These are phyloP conservation scores for Marasmarcha lunaedactyla DNA, from an alignment of 2,888 invertebrate genomes.

Conservation along the genomic window DNA sequence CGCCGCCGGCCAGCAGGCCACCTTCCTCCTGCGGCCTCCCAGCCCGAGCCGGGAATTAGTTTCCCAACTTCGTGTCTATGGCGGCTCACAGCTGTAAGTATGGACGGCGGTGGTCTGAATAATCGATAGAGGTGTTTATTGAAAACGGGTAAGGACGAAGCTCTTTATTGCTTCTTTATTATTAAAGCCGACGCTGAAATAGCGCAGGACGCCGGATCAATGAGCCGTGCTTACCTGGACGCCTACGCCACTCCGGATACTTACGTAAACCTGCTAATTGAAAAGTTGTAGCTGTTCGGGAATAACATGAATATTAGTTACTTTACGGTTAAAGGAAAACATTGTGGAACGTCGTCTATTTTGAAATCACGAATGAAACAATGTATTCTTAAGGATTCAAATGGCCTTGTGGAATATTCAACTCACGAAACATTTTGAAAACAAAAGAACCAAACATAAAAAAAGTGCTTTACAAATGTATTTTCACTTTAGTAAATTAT, in stretches of 20 bases:
- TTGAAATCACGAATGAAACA: no score
- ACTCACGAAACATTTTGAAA: no score
- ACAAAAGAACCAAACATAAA: no score
- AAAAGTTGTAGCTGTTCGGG: background rate
- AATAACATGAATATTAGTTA: no score
- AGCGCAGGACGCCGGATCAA: conserved; percentile 12
- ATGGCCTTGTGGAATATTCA: no score
- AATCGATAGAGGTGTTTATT: conserved; percentile 72
- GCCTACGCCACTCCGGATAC: no score
- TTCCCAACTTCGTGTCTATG: conserved; percentile 70
- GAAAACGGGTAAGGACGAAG: conserved; percentile 66
- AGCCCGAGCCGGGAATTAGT: conserved; percentile 70
- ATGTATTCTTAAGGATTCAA: no score
- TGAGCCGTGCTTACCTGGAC: background rate
- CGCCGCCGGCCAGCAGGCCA: conserved; percentile 44
- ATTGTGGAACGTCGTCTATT: no score
- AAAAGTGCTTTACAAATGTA: no score
- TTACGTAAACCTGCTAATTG: no score
- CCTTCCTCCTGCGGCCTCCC: conserved; percentile 21
- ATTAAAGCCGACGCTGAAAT: conserved; percentile 42
- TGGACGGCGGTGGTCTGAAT: conserved; percentile 61
- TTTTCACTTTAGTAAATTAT: no score
- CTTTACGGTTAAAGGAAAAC: no score
- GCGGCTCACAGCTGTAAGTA: conserved; percentile 64
- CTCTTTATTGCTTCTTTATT: conserved; percentile 67